phyloP scores from a whole-genome alignment of 1,140 invertebrate species.

The Aphelinus atriplicis region DNA sequence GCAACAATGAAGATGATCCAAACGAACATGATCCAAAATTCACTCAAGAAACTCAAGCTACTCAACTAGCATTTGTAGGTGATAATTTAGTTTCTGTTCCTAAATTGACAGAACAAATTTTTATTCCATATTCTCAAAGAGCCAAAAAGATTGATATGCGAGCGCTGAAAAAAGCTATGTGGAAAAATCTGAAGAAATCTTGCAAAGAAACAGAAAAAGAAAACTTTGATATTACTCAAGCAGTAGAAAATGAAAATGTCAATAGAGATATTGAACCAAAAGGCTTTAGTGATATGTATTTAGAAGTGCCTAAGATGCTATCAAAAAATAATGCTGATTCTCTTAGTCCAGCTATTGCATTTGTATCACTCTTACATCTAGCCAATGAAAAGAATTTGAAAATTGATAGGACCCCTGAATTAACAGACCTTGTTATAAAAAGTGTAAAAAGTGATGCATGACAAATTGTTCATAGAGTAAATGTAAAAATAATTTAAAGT shows the following conservation, averaged over 20 bases:
- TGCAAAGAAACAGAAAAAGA: conserved; percentile 51
- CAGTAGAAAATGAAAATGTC: conserved; percentile 52
- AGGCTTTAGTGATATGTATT: conserved; percentile 69
- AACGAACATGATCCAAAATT: conserved; percentile 49
- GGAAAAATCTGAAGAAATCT: conserved; percentile 67
- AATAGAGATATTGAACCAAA: conserved; percentile 44
- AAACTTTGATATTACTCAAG: conserved; percentile 40
- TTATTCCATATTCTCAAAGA: conserved; percentile 77
- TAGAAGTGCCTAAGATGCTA: conserved; percentile 70
- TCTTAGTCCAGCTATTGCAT: conserved; percentile 78
- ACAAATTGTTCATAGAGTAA: not conserved
- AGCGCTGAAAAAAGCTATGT: conserved; percentile 77
- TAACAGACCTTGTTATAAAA: conserved; percentile 47
- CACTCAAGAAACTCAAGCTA: conserved; percentile 60
- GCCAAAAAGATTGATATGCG: conserved; percentile 86
- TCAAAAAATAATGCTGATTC: conserved; percentile 73
- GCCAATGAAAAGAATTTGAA: conserved; percentile 76
- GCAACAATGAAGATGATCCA: conserved; percentile 55
- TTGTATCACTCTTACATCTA: conserved; percentile 81
- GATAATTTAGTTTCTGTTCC: conserved; percentile 72
- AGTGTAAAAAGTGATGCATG: conserved; percentile 20
- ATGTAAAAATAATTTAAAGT: too few relatives aligned
- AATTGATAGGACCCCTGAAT: conserved; percentile 41
- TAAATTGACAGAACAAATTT: conserved; percentile 68
- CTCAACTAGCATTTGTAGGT: conserved; percentile 59